Percentiles rank a stretch among this genome's conserved stretches.
phyloP scores from a whole-genome alignment of 2,888 invertebrate species.

The Vandiemenella viatica region DNA sequence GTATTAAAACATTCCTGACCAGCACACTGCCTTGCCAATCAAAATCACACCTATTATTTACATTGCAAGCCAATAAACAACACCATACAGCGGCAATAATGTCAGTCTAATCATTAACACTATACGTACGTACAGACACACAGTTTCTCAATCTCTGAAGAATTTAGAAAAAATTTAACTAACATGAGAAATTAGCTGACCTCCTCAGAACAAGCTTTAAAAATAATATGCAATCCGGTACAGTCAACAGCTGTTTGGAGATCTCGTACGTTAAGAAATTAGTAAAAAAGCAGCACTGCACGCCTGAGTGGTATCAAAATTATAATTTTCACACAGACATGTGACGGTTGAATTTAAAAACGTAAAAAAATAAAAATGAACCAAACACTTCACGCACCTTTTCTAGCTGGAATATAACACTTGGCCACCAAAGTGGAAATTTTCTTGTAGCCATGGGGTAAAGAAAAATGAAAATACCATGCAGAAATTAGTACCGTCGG shows the following conservation, averaged over 20 bases:
- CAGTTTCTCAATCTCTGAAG: slow-evolving; percentile 1
- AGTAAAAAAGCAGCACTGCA: slow-evolving; percentile 11
- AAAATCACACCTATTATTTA: slow-evolving; percentile 7
- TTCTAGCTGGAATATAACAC: slow-evolving; percentile 4
- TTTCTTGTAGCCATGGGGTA: no score
- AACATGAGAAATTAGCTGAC: slow-evolving; percentile 5
- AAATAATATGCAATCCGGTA: not conserved
- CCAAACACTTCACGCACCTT: slow-evolving; percentile 9
- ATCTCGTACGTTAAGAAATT: not conserved
- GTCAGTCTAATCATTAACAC: not conserved
- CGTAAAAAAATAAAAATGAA: slow-evolving; percentile 1
- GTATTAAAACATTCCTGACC: not conserved
- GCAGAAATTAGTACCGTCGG: no score
- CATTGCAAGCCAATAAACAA: slow-evolving; percentile 7
- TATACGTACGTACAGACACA: slow-evolving; percentile 3
- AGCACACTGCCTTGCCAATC: slow-evolving; percentile 8
- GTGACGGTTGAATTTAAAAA: not conserved
- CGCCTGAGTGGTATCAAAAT: slow-evolving; percentile 7
- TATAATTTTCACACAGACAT: slow-evolving; percentile 6
- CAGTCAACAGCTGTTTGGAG: not conserved
- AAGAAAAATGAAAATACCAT: no score
- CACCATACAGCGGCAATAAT: not conserved
- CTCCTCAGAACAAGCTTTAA: slow-evolving; percentile 9
- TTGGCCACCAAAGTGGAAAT: no score
- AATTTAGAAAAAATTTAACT: not conserved